Base-by-base conservation (phyloP, 1,140 invertebrate genomes). In the Drosophila ananassae region DNA sequence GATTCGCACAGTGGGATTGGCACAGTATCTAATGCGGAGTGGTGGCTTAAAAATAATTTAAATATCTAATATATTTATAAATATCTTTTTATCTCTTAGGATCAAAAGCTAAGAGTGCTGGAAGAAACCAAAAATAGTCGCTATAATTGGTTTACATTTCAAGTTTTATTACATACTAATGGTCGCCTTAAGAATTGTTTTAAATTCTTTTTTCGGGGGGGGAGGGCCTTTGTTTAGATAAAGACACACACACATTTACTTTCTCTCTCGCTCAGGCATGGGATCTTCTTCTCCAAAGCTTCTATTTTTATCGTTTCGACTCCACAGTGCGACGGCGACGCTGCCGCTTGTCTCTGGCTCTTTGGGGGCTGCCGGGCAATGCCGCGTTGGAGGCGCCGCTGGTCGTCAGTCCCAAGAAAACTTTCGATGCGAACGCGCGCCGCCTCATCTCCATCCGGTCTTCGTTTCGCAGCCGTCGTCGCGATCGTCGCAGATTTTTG, bases 391-490 rank as follows among this genome's bases (percentile, higher is more conserved):
- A 30, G 72, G 24, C 58, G 48, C 54, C 39, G 30, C 28, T 47
- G 44, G 37, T 77, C 77, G 37, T 77, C 77, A 84, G 81, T 84
- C 66, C 63, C 47, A 52, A 56, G 51, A 57, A 53, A 84, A 85
- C 76, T 77, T 80, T 85, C 80, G 71, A 83, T 82, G 79, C 60
- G 79, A 82, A 79, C 79, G 75, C 59, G 69, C 59, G 69, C 51
- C 34, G 63, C 54, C 47, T 57, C 59, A 47, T 55, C 52, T 69
- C 24, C 17, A 17, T 63, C 52, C 61, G 66, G 46, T 81, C 51
- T 44, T 32, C 56, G 46, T 51, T 46, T 47, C 44, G 30, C 32
- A 28, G 4, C 56, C 51, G 39, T 54, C 51, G 39, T 54, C 55
- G 53, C 13, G 21, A 51, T 51, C 55, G 41, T 34, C 73, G 47